Conservation (phyloP, 2,113 vertebrate genomes). For the Saguinus midas region DNA sequence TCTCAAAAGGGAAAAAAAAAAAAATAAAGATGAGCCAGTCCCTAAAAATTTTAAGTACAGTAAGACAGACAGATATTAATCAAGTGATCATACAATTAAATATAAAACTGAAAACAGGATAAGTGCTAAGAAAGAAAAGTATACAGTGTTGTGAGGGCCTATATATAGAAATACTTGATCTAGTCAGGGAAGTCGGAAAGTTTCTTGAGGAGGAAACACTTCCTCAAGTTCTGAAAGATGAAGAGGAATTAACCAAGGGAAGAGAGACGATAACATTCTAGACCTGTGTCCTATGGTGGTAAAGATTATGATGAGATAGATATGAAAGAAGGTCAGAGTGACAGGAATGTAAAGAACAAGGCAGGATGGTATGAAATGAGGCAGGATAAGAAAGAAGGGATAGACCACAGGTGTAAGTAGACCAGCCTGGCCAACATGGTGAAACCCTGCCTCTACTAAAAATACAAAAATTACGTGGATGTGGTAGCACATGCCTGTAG, state of each 20-base stretch:
- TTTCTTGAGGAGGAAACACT: background rate
- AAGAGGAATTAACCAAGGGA: slow-evolving; percentile 10
- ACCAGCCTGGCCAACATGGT: too few species aligned
- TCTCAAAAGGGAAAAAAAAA: too few species aligned
- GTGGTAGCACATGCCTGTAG: too few species aligned
- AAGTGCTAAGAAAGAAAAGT: background rate
- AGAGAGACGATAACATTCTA: background rate
- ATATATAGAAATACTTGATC: background rate
- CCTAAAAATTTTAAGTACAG: slow-evolving; percentile 15
- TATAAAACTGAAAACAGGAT: slow-evolving; percentile 25
- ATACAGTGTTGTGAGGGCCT: background rate
- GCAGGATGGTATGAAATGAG: background rate
- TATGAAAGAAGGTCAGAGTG: background rate
- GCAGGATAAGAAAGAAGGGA: background rate
- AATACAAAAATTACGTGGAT: too few species aligned
- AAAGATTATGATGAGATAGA: background rate
- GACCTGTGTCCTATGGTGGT: background rate
- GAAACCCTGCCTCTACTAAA: too few species aligned
- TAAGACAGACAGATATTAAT: background rate
- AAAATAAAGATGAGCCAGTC: background rate
- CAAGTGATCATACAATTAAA: background rate
- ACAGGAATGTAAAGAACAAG: background rate
- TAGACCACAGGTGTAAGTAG: background rate
- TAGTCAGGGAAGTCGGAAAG: slow-evolving; percentile 1
- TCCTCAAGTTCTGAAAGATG: slow-evolving; percentile 23